Evolutionary conservation across 2,113 vertebrate genomes (phyloP).

Genomic region (Chaetodon trifascialis): DNA sequence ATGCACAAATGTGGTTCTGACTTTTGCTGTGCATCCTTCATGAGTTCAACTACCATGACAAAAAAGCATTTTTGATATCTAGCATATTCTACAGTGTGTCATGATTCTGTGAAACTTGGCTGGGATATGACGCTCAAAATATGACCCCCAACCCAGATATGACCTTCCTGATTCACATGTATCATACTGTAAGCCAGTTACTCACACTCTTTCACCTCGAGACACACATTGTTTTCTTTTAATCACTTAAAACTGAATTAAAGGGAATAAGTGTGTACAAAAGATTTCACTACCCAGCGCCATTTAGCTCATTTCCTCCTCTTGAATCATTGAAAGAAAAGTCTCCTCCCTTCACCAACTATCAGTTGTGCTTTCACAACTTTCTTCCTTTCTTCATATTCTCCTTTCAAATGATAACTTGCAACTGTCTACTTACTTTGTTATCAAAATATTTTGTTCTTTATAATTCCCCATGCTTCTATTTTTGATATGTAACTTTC

Average conservation of each 20-base stretch:
- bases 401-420: neutral
- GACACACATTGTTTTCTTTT: neutral
- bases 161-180: neutral
- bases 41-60: neutral
- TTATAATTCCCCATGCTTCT: slow-evolving; percentile 21
- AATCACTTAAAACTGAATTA: neutral
- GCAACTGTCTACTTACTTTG: neutral
- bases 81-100: neutral
- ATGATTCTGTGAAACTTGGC: neutral
- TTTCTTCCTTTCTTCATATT: neutral
- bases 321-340: neutral
- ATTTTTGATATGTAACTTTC: slow-evolving; percentile 36
- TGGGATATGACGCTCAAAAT: neutral
- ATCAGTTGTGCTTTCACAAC: neutral
- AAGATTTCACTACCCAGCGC: no score
- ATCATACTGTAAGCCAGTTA: neutral
- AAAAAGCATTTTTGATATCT: neutral
- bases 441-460: slow-evolving; percentile 6
- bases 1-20: neutral
- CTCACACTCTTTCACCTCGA: neutral
- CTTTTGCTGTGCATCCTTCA: neutral
- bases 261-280: neutral
- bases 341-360: neutral
- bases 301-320: neutral
- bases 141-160: neutral